These are phyloP conservation scores for Leptinotarsa juncta DNA, from an alignment of 2,888 invertebrate species.

Conservation along the genomic window DNA sequence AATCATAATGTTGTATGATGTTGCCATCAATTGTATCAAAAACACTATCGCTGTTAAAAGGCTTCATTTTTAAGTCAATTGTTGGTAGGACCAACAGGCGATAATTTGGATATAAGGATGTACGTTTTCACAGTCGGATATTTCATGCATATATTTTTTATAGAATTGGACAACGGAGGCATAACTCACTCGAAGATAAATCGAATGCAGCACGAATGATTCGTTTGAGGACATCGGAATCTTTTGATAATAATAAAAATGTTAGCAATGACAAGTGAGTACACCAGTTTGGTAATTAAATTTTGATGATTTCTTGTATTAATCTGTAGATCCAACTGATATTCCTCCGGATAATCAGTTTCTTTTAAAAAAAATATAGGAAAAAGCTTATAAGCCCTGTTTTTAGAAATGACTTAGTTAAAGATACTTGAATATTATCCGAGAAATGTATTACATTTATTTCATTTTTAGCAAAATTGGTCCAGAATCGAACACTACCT, in stretches of 20 bases:
- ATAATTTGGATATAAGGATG: no score
- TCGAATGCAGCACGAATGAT: constrained; percentile 50
- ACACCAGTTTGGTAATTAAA: not conserved
- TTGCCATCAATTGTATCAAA: no score
- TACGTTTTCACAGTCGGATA: no score
- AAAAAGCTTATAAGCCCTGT: not conserved
- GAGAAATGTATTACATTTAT: not conserved
- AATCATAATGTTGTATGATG: no score
- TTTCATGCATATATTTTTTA: not conserved
- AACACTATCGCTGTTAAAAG: no score
- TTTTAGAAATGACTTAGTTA: not conserved
- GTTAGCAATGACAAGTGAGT: constrained; percentile 14
- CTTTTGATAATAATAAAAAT: constrained; percentile 46
- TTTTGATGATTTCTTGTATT: not conserved
- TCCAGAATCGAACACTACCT: constrained; percentile 25
- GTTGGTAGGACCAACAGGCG: no score
- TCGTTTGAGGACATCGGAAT: constrained; percentile 56
- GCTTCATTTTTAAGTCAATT: no score
- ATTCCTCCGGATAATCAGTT: not conserved
- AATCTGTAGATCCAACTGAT: not conserved
- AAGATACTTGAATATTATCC: not conserved
- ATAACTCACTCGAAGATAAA: constrained; percentile 60
- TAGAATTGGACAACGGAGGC: constrained; percentile 53
- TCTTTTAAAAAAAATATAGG: not conserved
- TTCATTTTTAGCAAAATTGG: constrained; percentile 22